Conservation (phyloP, 2,797 vertebrate species). For the Toxotes lorentzi region DNA sequence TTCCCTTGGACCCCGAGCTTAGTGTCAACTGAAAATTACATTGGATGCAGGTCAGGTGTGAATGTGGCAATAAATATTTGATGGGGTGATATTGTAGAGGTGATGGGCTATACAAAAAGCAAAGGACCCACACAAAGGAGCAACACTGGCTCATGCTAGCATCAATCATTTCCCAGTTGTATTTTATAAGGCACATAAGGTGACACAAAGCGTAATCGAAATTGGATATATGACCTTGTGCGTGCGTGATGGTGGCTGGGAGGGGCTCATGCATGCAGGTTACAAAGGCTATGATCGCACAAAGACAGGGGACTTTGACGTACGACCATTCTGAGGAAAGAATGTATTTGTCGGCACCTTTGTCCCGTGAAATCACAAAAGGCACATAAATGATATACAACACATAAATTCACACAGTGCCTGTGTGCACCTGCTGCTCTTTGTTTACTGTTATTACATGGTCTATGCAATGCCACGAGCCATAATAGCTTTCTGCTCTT, state of each 20-base stretch:
- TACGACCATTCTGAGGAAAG: conserved; percentile 37
- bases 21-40: conserved; percentile 33
- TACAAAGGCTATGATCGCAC: conserved; percentile 45
- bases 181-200: conserved; percentile 46
- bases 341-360: conserved; percentile 35
- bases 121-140: conserved; percentile 33
- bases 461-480: conserved; percentile 22
- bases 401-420: conserved; percentile 31
- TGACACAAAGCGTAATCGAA: conserved; percentile 63
- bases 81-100: conserved; percentile 63
- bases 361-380: conserved; percentile 36
- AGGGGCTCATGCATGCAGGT: conserved; percentile 34
- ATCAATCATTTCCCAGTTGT: conserved; percentile 51
- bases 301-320: conserved; percentile 47
- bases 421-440: conserved; percentile 43
- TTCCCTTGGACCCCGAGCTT: conserved; percentile 41
- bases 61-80: conserved; percentile 69
- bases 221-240: conserved; percentile 49
- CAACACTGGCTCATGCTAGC: conserved; percentile 23
- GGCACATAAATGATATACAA: conserved; percentile 21
- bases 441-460: conserved; percentile 41
- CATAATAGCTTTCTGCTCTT: conserved; percentile 37
- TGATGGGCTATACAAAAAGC: conserved; percentile 51
- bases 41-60: conserved; percentile 29
- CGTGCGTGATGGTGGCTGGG: conserved; percentile 5